Percentiles rank a stretch among this genome's conserved stretches.
phyloP scores from a whole-genome alignment of 2,113 vertebrate genomes.

The Oreochromis tanganicae region DNA sequence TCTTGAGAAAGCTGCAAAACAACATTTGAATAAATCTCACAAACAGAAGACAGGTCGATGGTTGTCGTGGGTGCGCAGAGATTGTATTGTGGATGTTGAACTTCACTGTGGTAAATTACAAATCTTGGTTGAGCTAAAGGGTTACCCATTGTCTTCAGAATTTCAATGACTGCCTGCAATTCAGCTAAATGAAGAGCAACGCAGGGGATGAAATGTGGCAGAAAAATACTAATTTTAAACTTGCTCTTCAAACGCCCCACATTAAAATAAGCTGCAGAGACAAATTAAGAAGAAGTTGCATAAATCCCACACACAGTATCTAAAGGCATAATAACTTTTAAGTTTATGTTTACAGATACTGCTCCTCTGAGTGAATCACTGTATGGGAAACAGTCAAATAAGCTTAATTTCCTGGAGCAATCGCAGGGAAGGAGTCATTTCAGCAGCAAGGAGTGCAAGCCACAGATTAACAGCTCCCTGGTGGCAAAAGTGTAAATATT shows the following conservation, averaged over 20 bases:
- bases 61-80: not conserved
- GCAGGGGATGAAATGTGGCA: not conserved
- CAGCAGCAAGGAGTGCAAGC: not conserved
- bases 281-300: not conserved
- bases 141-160: slow-evolving; percentile 53
- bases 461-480: not conserved
- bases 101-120: slow-evolving; percentile 39
- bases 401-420: not conserved
- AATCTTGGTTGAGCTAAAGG: slow-evolving; percentile 38
- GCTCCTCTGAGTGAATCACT: not conserved
- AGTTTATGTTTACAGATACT: not conserved
- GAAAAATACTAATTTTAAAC: slow-evolving; percentile 31
- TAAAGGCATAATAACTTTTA: not conserved
- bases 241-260: slow-evolving; percentile 15
- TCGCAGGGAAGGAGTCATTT: not conserved
- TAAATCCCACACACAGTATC: not conserved
- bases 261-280: not conserved
- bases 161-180: slow-evolving; percentile 36
- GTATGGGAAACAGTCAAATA: not conserved
- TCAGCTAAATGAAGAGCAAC: slow-evolving; percentile 53
- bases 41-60: slow-evolving; percentile 23
- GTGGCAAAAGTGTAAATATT: not conserved
- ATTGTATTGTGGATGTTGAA: slow-evolving; percentile 31
- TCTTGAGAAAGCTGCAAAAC: slow-evolving; percentile 26
- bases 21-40: slow-evolving; percentile 44